Base-by-base conservation (phyloP, 2,888 invertebrate species). In the Apamea monoglypha region DNA sequence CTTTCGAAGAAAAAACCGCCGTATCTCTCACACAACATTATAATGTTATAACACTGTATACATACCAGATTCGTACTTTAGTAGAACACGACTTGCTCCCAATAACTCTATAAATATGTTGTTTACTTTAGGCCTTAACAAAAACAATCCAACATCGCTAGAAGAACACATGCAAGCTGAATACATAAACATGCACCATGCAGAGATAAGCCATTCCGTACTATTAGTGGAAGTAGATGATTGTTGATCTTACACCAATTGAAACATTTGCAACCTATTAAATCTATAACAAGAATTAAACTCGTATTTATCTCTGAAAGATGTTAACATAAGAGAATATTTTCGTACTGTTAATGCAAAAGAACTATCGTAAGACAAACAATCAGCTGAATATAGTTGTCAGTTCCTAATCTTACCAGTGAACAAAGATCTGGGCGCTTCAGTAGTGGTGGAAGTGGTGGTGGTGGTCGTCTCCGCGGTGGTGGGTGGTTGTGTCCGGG, bases 391-490 rank as follows among this genome's bases (percentile, higher is more conserved):
- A 18, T 67, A 63, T 25, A 70, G 53, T 74, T 80, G 73, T 67
- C 77, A 77, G 77, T 70, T 75, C 88, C 87, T 78, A 81, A 67
- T 91, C 96, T 96, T 95, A 96, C 96, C 96, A 76, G 92, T 95
- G 87, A 92, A 96, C 25, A 93, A 82, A 2, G 93, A 93, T 61
- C 92, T 85, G 40, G 92, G 88, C 56, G 91, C 89, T 83, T 89
- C 78, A 79, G 91, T 85, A n/a, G 88, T 84, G 6, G 71, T 85
- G 0, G 83, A 21, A 25, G 81, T 81, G 25, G 92, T 87, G 14
- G 91, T 89, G 16, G 91, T 90, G 10, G 82, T 86, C 0, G 81
- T 80, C 10, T 82, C 78, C 29, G 78, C 71, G 12, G 87, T 84
- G 21, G 78, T 86, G 63, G 91, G 90, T 5, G 91, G 89, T 59